These are phyloP conservation scores for Pantelozetes paolii DNA, from an alignment of 2,888 invertebrate species.

Conservation along the genomic window DNA sequence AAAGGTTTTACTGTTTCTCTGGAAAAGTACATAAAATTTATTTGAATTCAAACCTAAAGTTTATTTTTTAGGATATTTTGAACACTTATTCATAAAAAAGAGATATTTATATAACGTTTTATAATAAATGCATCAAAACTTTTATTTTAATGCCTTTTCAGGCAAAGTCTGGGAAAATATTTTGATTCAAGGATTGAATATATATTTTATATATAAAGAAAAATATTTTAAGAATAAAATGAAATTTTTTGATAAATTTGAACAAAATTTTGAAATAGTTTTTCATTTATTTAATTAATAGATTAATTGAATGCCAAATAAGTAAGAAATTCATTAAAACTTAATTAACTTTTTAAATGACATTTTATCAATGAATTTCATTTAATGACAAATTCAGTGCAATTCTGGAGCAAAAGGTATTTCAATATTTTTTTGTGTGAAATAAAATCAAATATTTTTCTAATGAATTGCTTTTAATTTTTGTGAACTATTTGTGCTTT, in stretches of 20 bases:
- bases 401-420: too few species aligned
- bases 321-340: too few species aligned
- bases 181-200: neutral
- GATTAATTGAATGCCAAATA: too few species aligned
- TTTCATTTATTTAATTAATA: neutral
- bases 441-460: too few species aligned
- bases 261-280: neutral
- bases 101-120: neutral
- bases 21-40: neutral
- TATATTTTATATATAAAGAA: neutral
- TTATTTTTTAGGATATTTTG: neutral
- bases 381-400: too few species aligned
- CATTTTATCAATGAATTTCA: too few species aligned
- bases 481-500: too few species aligned
- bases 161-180: constrained; percentile 24
- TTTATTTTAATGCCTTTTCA: neutral
- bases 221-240: neutral
- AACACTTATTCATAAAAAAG: neutral
- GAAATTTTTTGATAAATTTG: neutral
- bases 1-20: neutral
- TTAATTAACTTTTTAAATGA: too few species aligned
- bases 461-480: too few species aligned
- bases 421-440: too few species aligned
- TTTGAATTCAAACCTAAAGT: constrained; percentile 1
- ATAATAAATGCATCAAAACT: neutral